phyloP scores from a whole-genome alignment of 2,797 vertebrate genomes.

The Tokudaia tokunoshimensis region DNA sequence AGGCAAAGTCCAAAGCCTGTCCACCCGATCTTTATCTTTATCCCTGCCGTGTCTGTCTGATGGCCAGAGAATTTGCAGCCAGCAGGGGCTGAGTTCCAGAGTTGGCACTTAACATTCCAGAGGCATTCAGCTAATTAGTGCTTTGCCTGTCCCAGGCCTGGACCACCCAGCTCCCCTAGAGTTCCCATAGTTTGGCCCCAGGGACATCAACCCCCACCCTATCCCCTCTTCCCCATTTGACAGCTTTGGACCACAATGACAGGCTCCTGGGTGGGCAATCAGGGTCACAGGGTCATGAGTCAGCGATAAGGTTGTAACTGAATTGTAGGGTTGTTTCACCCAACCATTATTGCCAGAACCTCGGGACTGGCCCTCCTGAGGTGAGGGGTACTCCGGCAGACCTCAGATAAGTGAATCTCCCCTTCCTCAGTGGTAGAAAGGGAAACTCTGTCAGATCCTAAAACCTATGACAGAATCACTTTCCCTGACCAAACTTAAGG shows the following conservation, averaged over 20 bases:
- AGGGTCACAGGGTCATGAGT: background rate
- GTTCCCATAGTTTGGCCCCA: conserved; percentile 3
- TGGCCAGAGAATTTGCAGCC: conserved; percentile 59
- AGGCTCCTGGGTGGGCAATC: background rate
- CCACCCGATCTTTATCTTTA: conserved; percentile 60
- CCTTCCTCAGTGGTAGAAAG: background rate
- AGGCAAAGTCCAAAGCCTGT: background rate
- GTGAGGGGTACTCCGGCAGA: background rate
- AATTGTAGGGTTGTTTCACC: background rate
- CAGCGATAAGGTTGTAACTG: background rate
- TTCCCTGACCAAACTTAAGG: background rate
- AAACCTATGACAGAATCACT: background rate
- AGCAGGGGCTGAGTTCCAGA: conserved; percentile 72
- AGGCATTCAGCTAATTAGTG: conserved; percentile 77
- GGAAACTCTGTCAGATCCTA: background rate
- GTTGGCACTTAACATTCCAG: conserved; percentile 82
- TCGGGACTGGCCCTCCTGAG: background rate
- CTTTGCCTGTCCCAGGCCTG: conserved; percentile 64
- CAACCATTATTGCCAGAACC: background rate
- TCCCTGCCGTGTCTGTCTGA: conserved; percentile 47
- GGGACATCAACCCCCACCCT: background rate
- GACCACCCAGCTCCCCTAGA: conserved; percentile 71
- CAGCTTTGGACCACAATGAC: conserved; percentile 23
- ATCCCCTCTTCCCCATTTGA: background rate
- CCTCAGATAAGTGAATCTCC: background rate